Conservation (phyloP, 2,113 vertebrate genomes). For the Egretta garzetta region DNA sequence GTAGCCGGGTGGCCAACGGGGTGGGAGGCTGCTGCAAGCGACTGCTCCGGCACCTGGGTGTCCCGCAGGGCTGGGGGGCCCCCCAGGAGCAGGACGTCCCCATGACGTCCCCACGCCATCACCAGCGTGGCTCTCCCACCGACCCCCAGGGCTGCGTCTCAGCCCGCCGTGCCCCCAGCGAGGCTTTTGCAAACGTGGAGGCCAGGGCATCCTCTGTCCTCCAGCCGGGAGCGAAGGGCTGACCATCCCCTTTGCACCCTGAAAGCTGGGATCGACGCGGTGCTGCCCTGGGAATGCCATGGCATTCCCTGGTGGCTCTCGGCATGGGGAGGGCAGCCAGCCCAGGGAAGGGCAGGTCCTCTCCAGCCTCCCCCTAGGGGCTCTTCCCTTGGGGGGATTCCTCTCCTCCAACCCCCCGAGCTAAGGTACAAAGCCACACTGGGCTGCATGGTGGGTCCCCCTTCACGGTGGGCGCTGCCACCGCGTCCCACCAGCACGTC, state of each 20-base stretch:
- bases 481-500: background rate
- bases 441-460: background rate
- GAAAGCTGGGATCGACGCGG: fast-evolving
- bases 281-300: fast-evolving
- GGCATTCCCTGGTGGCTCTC: background rate
- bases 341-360: fast-evolving
- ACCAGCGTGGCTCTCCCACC: background rate
- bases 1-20: fast-evolving
- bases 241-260: fast-evolving
- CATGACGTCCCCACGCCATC: fast-evolving
- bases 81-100: background rate
- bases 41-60: background rate
- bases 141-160: background rate
- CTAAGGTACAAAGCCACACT: fast-evolving
- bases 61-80: background rate
- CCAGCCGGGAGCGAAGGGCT: background rate
- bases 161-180: fast-evolving
- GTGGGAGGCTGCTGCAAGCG: background rate
- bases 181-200: fast-evolving
- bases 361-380: too few species aligned
- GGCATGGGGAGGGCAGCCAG: fast-evolving
- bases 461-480: background rate
- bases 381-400: background rate
- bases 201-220: background rate
- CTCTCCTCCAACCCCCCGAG: background rate